Evolutionary conservation across 2,888 invertebrate genomes (phyloP).

Genomic region (Epicampocera succincta): DNA sequence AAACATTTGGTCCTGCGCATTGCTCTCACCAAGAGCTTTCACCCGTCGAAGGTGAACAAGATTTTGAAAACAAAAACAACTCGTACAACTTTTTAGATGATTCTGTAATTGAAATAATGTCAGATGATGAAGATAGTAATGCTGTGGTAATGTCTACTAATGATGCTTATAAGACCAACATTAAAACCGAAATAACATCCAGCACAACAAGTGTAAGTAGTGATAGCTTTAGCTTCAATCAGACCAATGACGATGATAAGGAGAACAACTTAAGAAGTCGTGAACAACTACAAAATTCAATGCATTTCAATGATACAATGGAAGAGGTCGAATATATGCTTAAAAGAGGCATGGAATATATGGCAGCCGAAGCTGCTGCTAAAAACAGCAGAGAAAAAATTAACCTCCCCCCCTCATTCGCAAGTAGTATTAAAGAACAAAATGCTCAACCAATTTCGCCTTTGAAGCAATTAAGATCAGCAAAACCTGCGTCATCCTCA

Average conservation of each 20-base stretch:
- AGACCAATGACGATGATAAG: constrained; percentile 69
- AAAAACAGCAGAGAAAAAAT: constrained; percentile 10
- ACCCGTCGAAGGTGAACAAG: constrained; percentile 25
- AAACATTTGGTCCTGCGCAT: constrained; percentile 59
- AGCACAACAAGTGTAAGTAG: constrained; percentile 14
- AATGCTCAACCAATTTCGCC: constrained; percentile 34
- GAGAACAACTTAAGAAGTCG: constrained; percentile 69
- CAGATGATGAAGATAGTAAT: constrained; percentile 68
- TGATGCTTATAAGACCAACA: constrained; percentile 4
- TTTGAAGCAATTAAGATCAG: neutral
- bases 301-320: constrained; percentile 81
- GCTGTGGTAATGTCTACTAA: constrained; percentile 10
- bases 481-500: neutral
- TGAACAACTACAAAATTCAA: constrained; percentile 69
- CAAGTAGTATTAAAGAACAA: neutral
- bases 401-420: neutral
- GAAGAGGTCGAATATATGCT: constrained; percentile 82
- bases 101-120: constrained; percentile 74
- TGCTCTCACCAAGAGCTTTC: constrained; percentile 33
- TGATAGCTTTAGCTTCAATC: constrained; percentile 33
- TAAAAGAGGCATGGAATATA: constrained; percentile 79
- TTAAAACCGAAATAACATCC: constrained; percentile 45
- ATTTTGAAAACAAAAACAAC: constrained; percentile 1
- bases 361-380: constrained; percentile 70
- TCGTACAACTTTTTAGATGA: constrained; percentile 60